Percentiles rank a stretch among this genome's conserved stretches.
phyloP scores from a whole-genome alignment of 2,888 invertebrate species.

The Himalopsyche anomala region DNA sequence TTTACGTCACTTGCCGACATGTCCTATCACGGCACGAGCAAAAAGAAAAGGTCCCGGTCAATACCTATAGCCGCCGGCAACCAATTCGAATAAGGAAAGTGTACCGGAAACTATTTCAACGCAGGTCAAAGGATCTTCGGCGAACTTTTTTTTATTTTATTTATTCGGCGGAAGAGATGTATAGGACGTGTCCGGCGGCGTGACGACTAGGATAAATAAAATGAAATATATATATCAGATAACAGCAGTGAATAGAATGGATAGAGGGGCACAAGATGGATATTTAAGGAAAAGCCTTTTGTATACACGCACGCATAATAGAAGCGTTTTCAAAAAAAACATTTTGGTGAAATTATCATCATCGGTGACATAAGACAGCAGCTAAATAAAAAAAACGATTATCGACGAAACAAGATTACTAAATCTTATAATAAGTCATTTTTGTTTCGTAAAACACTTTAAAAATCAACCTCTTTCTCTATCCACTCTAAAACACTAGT shows the following conservation, averaged over 20 bases:
- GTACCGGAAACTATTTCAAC: constrained; percentile 22
- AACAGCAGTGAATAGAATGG: constrained; percentile 16
- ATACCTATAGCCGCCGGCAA: constrained; percentile 31
- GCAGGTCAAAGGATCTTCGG: constrained; percentile 34
- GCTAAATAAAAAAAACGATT: too few relatives aligned
- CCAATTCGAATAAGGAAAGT: constrained; percentile 34
- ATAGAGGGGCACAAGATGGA: background rate
- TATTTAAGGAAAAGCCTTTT: background rate
- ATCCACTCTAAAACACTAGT: too few relatives aligned
- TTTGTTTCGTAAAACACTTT: too few relatives aligned
- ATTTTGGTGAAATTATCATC: too few relatives aligned
- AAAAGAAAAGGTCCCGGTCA: constrained; percentile 23
- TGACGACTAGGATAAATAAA: constrained; percentile 30
- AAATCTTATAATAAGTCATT: too few relatives aligned
- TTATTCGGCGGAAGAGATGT: constrained; percentile 30
- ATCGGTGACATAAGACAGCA: too few relatives aligned
- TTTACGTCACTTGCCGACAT: constrained; percentile 34
- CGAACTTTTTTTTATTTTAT: constrained; percentile 25
- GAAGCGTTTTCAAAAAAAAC: background rate
- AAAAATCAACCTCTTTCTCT: too few relatives aligned
- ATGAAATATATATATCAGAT: constrained; percentile 30
- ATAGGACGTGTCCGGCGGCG: constrained; percentile 30
- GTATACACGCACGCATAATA: background rate
- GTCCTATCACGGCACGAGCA: constrained; percentile 30
- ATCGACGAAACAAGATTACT: too few relatives aligned